Evolutionary conservation across 2,888 invertebrate genomes (phyloP).

Genomic region (Bugulina stolonifera): DNA sequence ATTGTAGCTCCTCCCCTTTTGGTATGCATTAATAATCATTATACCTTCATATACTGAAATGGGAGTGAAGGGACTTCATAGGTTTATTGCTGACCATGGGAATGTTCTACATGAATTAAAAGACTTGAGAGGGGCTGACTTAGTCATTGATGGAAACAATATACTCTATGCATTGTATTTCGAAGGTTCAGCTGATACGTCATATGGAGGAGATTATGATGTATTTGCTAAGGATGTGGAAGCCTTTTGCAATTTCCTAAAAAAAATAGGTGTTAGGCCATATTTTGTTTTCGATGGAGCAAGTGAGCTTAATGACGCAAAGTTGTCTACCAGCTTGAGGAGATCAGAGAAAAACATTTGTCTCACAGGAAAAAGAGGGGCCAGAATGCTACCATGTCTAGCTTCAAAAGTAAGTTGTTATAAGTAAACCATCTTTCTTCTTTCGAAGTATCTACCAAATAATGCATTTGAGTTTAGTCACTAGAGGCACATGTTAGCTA

Average conservation of each 20-base stretch:
- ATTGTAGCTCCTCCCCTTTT: too few relatives aligned
- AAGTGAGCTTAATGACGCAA: slow-evolving; percentile 43
- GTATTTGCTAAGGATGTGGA: slow-evolving; percentile 35
- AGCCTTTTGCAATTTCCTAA: slow-evolving; percentile 38
- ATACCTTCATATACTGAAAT: too few relatives aligned
- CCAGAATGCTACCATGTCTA: slow-evolving; percentile 9
- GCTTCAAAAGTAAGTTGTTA: neutral
- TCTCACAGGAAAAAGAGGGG: slow-evolving; percentile 31
- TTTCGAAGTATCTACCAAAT: too few relatives aligned
- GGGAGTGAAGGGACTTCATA: slow-evolving; percentile 81
- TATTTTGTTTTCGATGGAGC: slow-evolving; percentile 52
- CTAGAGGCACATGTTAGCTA: too few relatives aligned
- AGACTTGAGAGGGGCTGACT: slow-evolving; percentile 31
- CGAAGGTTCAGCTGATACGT: slow-evolving; percentile 36
- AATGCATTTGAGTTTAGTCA: too few relatives aligned
- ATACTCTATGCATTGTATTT: slow-evolving; percentile 45
- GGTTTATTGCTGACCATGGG: slow-evolving; percentile 52
- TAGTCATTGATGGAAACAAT: slow-evolving; percentile 52
- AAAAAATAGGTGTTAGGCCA: slow-evolving; percentile 39
- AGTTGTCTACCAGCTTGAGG: slow-evolving; percentile 40
- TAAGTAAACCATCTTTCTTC: too few relatives aligned
- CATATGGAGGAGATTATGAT: slow-evolving; percentile 52
- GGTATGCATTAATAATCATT: too few relatives aligned
- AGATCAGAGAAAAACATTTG: slow-evolving; percentile 37
- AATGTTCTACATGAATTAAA: neutral